Evolutionary conservation across 1,140 invertebrate species (phyloP), one percentile per base, ranked within the genome.

Genomic region (Pogonomyrmex barbatus): DNA sequence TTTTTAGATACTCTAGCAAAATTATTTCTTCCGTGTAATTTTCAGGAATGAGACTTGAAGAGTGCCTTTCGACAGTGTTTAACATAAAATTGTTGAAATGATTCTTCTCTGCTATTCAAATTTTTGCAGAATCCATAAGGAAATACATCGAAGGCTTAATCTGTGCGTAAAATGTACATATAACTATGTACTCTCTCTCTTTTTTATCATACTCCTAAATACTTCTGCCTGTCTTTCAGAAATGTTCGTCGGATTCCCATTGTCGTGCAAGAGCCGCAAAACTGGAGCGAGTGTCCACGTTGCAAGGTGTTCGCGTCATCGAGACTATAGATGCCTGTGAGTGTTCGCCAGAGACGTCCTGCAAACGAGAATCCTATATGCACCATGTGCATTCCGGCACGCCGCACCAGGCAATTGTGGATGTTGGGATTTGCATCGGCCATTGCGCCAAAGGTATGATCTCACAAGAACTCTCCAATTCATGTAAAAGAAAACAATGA

Each of bases 391-490:
- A 96, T 85, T 92, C 92, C 12, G 95, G 94, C 14, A 96, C 95
- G 14, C 95, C 95, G 4, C 94, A 95, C 88, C 95, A 96, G 83
- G 93, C 92, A 8, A 91, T 93, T 47, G 87, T 96, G 17, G 95
- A 96, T 71, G 90, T 95, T 2, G 96, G 96, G 0, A 83, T 93
- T 30, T 96, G 95, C 86, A 89, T 94, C 76, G 96, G 95, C 12
- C 93, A 90, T 67, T 96, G 95, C 81, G 73, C 68, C 2, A 92
- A 93, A 88, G 94, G 94, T 94, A 91, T 68, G 45, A 52, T 3
- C 5, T 42, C 12, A 17, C 24, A 17, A 63, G 12, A 45, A n/a
- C 4, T 70, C n/a, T 67, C n/a, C 30, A 4, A 60, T 2, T 12
- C 9, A 10, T 10, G 58, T 2, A n/a, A 24, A 56, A 56, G n/a